Conservation (phyloP, 2,888 invertebrate species). For the Sarcophaga caerulescens region DNA sequence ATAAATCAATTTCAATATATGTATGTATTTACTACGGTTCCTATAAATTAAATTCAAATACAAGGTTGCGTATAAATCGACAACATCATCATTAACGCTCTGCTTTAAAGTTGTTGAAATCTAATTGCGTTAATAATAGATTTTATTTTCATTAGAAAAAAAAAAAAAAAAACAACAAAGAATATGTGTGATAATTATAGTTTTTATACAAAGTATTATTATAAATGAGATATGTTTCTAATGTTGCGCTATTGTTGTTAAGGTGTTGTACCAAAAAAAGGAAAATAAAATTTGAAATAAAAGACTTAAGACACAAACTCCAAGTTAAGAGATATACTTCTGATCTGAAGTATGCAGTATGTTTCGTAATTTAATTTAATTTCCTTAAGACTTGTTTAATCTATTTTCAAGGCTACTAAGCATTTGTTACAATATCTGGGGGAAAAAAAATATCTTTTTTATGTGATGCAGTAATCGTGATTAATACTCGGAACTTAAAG, state of each 20-base stretch:
- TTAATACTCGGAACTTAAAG: too few species aligned
- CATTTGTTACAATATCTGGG: too few species aligned
- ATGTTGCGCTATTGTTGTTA: too few species aligned
- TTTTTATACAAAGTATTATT: not conserved
- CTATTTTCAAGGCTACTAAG: too few species aligned
- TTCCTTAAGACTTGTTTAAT: too few species aligned
- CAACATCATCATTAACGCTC: not conserved
- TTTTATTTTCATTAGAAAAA: not conserved
- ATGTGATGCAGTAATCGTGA: too few species aligned
- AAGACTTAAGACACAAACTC: slow-evolving; percentile 36
- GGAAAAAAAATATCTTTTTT: too few species aligned
- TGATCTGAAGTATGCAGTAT: too few species aligned
- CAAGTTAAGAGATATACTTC: not conserved
- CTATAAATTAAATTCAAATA: not conserved
- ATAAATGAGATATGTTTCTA: too few species aligned
- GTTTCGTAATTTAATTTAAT: too few species aligned
- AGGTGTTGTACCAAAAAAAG: too few species aligned
- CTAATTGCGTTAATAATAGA: too few species aligned
- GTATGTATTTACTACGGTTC: not conserved
- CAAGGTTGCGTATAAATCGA: not conserved
- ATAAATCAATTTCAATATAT: not conserved
- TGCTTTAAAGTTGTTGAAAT: not conserved
- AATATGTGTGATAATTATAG: not conserved
- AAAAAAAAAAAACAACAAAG: not conserved
- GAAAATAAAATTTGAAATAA: not conserved